Base-by-base conservation (phyloP, 2,797 vertebrate genomes). In the Cyprinodon diabolis region DNA sequence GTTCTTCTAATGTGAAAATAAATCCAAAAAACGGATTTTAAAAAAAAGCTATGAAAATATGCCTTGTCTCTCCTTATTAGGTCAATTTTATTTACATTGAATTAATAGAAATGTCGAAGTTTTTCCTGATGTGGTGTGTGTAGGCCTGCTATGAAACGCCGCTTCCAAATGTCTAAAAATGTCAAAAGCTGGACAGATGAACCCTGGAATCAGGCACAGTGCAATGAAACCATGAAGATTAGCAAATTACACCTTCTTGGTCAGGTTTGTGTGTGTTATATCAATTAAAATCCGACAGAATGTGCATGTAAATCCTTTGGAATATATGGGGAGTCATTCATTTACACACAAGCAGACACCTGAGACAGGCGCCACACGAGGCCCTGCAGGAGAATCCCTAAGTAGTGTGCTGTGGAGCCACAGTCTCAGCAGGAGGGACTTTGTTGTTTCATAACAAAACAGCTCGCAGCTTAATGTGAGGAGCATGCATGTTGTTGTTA, bases 381-480 rank as follows among this genome's bases (percentile, higher is more conserved):
- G 40, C 83, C 79, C 86, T 71, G 84, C 82, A 81, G 78, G 79
- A 86, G 80, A 56, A 37, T 48, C 74, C 43, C 52, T 72, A 69
- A 62, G 57, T 67, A 49, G 19, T 56, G 11, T 25, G 65, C 63
- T 51, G 80, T 70, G 83, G 82, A 54, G 35, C 78, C 70, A 76
- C 80, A 80, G 77, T 75, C 79, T 47, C 75, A 78, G 75, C 65
- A 7, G 84, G 79, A 76, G 65, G n/a, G 62, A 70, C 75, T 89
- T 90, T 92, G 89, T 90, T 91, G 84, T 92, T 81, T 82, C 83
- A 90, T 92, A 90, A 87, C 86, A 91, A 92, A 81, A 87, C 68
- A 67, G 81, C 83, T 74, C 65, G 62, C 17, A 72, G 85, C 67
- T 47, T 69, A 79, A 87, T 80, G 86, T 75, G 57, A 63, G 69